Evolutionary conservation across 2,797 vertebrate species (phyloP).

Genomic region (Cynodonichthys magdalenae): DNA sequence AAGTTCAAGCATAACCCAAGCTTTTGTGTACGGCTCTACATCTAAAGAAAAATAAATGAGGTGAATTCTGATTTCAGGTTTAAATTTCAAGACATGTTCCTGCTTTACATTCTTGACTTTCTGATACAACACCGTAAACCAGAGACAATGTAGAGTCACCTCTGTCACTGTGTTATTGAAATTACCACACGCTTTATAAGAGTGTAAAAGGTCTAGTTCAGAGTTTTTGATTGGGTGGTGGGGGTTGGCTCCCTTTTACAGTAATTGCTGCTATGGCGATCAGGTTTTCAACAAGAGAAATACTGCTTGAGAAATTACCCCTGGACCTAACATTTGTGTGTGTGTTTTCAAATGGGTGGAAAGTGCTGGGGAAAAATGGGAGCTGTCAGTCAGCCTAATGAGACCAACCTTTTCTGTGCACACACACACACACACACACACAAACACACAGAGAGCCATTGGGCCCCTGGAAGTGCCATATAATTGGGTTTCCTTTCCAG

Average conservation of each 20-base stretch:
- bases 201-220: slow-evolving; percentile 10
- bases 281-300: slow-evolving; percentile 72
- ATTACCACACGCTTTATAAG: slow-evolving; percentile 31
- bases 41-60: not conserved
- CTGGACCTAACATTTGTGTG: slow-evolving; percentile 41
- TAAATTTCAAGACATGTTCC: slow-evolving; percentile 5
- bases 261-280: slow-evolving; percentile 70
- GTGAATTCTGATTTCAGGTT: slow-evolving; percentile 16
- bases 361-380: slow-evolving; percentile 62
- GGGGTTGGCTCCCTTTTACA: slow-evolving; percentile 59
- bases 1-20: not conserved
- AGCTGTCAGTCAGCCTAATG: slow-evolving; percentile 82
- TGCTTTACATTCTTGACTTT: slow-evolving; percentile 26
- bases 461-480: slow-evolving; percentile 80
- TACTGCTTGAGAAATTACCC: slow-evolving; percentile 70
- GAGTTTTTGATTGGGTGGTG: slow-evolving; percentile 32
- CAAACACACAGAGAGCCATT: slow-evolving; percentile 55
- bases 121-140: slow-evolving; percentile 23
- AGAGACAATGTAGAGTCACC: slow-evolving; percentile 28
- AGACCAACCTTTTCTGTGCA: slow-evolving; percentile 72
- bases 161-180: slow-evolving; percentile 15
- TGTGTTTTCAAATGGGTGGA: slow-evolving; percentile 60
- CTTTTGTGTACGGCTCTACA: not conserved
- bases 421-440: slow-evolving; percentile 52
- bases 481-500: slow-evolving; percentile 86